Evolutionary conservation across 2,797 vertebrate species (phyloP).

Genomic region (Danio choprae): DNA sequence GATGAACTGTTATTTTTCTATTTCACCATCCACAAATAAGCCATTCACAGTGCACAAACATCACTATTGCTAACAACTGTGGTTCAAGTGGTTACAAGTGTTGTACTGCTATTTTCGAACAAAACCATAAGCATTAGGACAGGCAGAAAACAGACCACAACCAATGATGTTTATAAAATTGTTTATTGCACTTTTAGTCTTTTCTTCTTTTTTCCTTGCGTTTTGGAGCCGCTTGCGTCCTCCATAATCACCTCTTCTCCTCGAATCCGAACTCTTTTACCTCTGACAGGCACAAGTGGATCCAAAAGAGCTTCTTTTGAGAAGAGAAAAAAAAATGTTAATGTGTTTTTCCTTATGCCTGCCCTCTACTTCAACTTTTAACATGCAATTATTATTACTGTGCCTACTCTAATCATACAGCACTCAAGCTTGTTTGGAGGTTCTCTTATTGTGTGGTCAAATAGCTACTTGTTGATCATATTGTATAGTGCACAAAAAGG

Average conservation of each 20-base stretch:
- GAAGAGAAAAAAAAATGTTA: slow-evolving; percentile 7
- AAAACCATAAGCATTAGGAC: too few species aligned
- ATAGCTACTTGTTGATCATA: too few species aligned
- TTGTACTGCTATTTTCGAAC: too few species aligned
- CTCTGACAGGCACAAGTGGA: slow-evolving; percentile 60
- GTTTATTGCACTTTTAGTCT: slow-evolving; percentile 57
- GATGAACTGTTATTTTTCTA: too few species aligned
- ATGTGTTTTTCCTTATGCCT: background rate
- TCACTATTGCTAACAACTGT: too few species aligned
- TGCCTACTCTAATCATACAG: background rate
- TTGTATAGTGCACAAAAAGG: too few species aligned
- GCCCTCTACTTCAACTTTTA: background rate
- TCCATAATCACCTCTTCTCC: slow-evolving; percentile 74
- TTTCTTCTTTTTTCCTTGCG: slow-evolving; percentile 66
- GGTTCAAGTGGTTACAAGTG: too few species aligned
- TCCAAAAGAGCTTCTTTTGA: slow-evolving; percentile 34
- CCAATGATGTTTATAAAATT: background rate
- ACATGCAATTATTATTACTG: background rate
- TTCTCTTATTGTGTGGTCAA: too few species aligned
- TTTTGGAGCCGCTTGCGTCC: slow-evolving; percentile 72
- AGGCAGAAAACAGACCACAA: background rate
- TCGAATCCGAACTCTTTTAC: slow-evolving; percentile 69
- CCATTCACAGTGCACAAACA: too few species aligned
- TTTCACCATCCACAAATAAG: too few species aligned
- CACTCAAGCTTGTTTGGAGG: background rate